Evolutionary conservation across 2,797 vertebrate genomes (phyloP), one percentile per base, ranked within the genome.

Genomic region (Harpagifer antarcticus): DNA sequence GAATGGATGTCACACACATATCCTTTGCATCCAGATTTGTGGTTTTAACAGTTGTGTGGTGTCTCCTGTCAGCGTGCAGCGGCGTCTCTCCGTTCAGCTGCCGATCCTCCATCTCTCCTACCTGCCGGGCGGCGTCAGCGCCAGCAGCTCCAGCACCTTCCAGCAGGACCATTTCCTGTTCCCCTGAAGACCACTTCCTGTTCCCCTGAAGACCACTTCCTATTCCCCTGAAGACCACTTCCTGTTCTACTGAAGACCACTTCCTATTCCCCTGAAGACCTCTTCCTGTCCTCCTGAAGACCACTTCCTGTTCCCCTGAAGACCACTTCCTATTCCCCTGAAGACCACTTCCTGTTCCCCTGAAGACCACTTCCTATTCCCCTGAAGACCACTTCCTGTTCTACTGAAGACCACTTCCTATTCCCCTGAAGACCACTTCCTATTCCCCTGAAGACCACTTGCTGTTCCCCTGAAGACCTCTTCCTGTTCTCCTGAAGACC

Each of bases 71-170:
- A 97, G 97, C 73, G 94, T 97, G 88, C 91, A 93, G 70, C 96
- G 96, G 47, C 95, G 97, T 76, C 94, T 97, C 78, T 97, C 97
- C 2, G 82, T 97, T 65, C 97, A 97, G 94, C 95, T 98, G 76
- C 97, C 97, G 54, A 98, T 98, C 83, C 96, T 97, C 33, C 97
- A 98, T 56, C 97, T 96, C 13, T 95, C 96, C 90, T 98, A 98
- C 89, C 92, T 98, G 83, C 96, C 96, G 0, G 93, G 97, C 50
- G 97, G 97, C 47, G 91, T 97, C 9, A 94, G 95, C 4, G 93
- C 94, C 83, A 97, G 97, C 93, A 96, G 95, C 74, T 96, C 95
- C 91, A 96, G 95, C 33, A 94, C 96, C 0, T 96, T 94, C 0
- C 33, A 95, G 94, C 91, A 48, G 4, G 9, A 50, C 2, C 9